A percentile compares a stretch with the other conserved stretches of the same genome.
phyloP scores from a whole-genome alignment of 2,113 vertebrate species.

The Dicrurus megarhynchus region DNA sequence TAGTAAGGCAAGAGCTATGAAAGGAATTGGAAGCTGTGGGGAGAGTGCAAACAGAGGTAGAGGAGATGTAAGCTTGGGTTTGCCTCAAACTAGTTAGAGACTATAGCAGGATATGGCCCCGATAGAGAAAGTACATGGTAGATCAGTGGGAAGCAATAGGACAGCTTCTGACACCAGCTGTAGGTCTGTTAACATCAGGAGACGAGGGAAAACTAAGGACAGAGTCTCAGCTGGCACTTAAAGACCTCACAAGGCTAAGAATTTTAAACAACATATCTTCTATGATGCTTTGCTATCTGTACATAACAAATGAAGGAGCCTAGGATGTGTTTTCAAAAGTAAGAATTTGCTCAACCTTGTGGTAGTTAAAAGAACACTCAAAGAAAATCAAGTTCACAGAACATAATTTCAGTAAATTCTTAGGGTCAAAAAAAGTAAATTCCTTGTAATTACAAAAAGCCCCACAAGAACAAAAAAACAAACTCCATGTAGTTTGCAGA shows the following conservation, averaged over 20 bases:
- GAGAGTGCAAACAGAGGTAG: slow-evolving; percentile 59
- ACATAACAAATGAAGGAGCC: not conserved
- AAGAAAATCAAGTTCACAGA: not conserved
- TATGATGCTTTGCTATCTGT: not conserved
- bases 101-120: slow-evolving; percentile 39
- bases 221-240: not conserved
- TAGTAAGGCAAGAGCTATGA: slow-evolving; percentile 59
- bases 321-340: not conserved
- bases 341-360: not conserved
- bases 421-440: not conserved
- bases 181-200: not conserved
- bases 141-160: not conserved
- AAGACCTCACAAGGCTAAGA: not conserved
- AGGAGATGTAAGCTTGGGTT: slow-evolving; percentile 55
- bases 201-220: not conserved
- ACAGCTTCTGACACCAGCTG: not conserved
- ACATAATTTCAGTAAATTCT: not conserved
- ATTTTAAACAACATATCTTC: not conserved
- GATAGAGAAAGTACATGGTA: not conserved
- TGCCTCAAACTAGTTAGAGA: slow-evolving; percentile 39
- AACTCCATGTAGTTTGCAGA: not conserved
- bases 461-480: not conserved
- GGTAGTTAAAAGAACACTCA: not conserved
- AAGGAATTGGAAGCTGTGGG: slow-evolving; percentile 63
- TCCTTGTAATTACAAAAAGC: not conserved